These are phyloP conservation scores for Pyrgus malvae DNA, from an alignment of 2,888 invertebrate species.

Conservation along the genomic window DNA sequence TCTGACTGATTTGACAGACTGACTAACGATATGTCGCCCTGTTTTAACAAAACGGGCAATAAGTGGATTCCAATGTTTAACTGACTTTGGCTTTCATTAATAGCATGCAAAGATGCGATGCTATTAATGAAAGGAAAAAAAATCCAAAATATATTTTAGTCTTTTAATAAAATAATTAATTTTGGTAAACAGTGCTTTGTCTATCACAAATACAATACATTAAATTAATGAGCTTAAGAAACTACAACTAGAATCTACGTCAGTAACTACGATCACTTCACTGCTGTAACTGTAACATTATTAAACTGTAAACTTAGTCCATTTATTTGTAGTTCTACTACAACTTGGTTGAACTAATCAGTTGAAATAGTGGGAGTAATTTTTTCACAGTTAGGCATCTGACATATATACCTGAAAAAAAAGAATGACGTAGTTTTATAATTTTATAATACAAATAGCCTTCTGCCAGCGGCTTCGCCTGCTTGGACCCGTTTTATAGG, in stretches of 20 bases:
- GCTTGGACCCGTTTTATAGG: too few relatives aligned
- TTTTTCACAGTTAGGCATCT: slow-evolving; percentile 37
- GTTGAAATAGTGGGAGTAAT: too few relatives aligned
- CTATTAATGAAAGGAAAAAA: slow-evolving; percentile 27
- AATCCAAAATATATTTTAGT: neutral
- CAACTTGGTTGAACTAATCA: too few relatives aligned
- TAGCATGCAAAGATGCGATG: too few relatives aligned
- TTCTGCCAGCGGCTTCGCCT: too few relatives aligned
- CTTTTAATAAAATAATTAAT: slow-evolving; percentile 5
- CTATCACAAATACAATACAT: slow-evolving; percentile 19
- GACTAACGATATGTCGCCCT: too few relatives aligned
- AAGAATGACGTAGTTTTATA: slow-evolving; percentile 10
- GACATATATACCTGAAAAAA: slow-evolving; percentile 44
- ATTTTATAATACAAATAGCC: too few relatives aligned
- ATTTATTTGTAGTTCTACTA: too few relatives aligned
- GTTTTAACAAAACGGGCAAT: too few relatives aligned
- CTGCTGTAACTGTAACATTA: neutral
- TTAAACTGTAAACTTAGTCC: slow-evolving; percentile 48
- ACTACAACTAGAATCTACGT: slow-evolving; percentile 5
- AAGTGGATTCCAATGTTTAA: too few relatives aligned
- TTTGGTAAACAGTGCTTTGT: slow-evolving; percentile 12
- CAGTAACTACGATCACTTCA: slow-evolving; percentile 5
- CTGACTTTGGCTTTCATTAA: too few relatives aligned
- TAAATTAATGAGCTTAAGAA: slow-evolving; percentile 14
- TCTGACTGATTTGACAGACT: too few relatives aligned